phyloP scores from a whole-genome alignment of 2,113 vertebrate genomes.

The Mormoops blainvillei region DNA sequence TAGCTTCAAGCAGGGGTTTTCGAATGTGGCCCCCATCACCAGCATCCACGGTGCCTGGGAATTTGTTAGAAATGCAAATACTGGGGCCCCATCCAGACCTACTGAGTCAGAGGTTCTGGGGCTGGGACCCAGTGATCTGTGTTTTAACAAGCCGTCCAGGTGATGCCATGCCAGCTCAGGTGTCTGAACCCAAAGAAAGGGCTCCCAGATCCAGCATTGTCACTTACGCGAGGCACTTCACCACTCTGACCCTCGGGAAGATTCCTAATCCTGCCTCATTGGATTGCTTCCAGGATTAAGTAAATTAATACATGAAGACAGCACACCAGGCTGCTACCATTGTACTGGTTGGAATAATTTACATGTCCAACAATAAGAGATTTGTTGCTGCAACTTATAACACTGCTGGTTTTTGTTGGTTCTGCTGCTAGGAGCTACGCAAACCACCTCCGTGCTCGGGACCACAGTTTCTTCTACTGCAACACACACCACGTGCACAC shows the following conservation, averaged over 20 bases:
- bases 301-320: neutral
- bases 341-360: neutral
- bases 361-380: neutral
- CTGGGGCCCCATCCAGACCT: neutral
- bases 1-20: neutral
- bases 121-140: no score
- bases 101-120: neutral
- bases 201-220: neutral
- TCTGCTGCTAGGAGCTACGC: neutral
- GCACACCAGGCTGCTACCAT: neutral
- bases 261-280: accelerated
- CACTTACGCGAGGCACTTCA: neutral
- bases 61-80: neutral
- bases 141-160: neutral
- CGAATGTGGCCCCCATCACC: accelerated
- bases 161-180: accelerated
- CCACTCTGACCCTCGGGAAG: neutral
- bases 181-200: neutral
- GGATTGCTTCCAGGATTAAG: neutral
- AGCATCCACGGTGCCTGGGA: neutral
- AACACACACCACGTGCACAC: accelerated
- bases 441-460: no score
- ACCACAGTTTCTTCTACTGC: neutral
- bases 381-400: accelerated
- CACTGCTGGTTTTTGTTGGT: neutral